Base-by-base conservation (phyloP, 2,888 invertebrate species). In the Encarsia formosa region DNA sequence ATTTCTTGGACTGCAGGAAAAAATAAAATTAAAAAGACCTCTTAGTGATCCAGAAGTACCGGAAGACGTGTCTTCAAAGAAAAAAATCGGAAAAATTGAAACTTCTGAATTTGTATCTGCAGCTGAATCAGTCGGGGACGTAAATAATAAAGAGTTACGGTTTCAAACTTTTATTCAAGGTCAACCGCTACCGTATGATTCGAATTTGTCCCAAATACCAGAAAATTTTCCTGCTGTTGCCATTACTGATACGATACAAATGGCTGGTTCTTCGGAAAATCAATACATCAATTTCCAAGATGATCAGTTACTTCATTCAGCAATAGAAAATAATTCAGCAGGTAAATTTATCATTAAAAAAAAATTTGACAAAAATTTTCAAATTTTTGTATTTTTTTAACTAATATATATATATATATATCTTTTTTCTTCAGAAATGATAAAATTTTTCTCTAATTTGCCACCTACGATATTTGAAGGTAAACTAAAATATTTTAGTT, bases 251-350 rank as follows among this genome's bases (percentile, higher is more conserved):
- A n/a, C n/a, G n/a, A n/a, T n/a, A n/a, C n/a, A n/a, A n/a, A n/a
- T 62, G 16, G 49, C 58, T 4, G 22, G 57, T 2, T 52, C 55
- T 11, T 32, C 52, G n/a, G 65, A 61, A 3, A 60, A 61, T 22
- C 59, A 59, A 18, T 61, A 61, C n/a, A 44, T 41, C 3, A 56
- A 61, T 35, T 57, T 68, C 24, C 60, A 58, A 31, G 59, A 58
- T 9, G 65, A 65, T 22, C 54, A 62, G 4, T 54, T 64, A 23
- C 51, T 64, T 35, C 60, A 56, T 29, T 53, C 65, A 18, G 58
- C 52, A 46, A 58, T 69, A 57, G 63, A 64, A 56, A 26, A 59
- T 54, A 66, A 66, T 63, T 60, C 66, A 68, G 71, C 69, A 65
- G n/a, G 23, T 52, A 19, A 9, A 13, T 38, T 39, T 29, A 24